Conservation (phyloP, 1,140 invertebrate genomes). For the Ceratoteleas bidentatus region DNA sequence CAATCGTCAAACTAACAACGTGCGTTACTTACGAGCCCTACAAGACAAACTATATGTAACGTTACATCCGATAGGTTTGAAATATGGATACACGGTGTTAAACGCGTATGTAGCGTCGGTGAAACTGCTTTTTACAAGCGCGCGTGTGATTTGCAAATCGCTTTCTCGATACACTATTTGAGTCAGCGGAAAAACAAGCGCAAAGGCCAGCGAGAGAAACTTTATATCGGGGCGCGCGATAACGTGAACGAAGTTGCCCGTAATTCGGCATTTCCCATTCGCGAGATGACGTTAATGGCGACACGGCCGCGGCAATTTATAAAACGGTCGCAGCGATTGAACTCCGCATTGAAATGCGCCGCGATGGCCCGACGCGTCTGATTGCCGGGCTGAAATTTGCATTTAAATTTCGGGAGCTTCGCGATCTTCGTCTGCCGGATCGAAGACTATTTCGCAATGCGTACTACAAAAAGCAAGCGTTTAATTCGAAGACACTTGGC, state of each 20-base stretch:
- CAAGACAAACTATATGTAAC: slow-evolving; percentile 34
- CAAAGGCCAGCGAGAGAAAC: too few species aligned
- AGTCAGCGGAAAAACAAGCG: slow-evolving; percentile 3
- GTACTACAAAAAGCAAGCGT: too few species aligned
- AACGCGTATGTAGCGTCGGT: slow-evolving; percentile 3
- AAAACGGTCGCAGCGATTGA: background rate
- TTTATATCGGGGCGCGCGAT: too few species aligned
- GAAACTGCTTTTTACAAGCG: slow-evolving; percentile 20
- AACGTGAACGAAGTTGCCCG: too few species aligned
- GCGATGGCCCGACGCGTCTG: too few species aligned
- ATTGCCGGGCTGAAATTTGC: too few species aligned
- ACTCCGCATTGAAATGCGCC: too few species aligned
- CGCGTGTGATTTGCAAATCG: slow-evolving; percentile 1
- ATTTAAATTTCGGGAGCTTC: too few species aligned
- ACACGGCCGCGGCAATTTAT: background rate
- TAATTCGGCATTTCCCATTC: background rate
- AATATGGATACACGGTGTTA: slow-evolving; percentile 19
- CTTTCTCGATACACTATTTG: slow-evolving; percentile 13
- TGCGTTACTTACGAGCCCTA: slow-evolving; percentile 32
- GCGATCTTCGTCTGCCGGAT: too few species aligned
- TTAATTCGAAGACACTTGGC: too few species aligned
- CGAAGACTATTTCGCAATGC: too few species aligned
- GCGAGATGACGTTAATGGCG: background rate
- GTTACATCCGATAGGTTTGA: slow-evolving; percentile 33
- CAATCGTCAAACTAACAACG: slow-evolving; percentile 62